These are phyloP conservation scores for Drosophila pruinosa DNA, from an alignment of 1,140 invertebrate genomes.

Conservation along the genomic window DNA sequence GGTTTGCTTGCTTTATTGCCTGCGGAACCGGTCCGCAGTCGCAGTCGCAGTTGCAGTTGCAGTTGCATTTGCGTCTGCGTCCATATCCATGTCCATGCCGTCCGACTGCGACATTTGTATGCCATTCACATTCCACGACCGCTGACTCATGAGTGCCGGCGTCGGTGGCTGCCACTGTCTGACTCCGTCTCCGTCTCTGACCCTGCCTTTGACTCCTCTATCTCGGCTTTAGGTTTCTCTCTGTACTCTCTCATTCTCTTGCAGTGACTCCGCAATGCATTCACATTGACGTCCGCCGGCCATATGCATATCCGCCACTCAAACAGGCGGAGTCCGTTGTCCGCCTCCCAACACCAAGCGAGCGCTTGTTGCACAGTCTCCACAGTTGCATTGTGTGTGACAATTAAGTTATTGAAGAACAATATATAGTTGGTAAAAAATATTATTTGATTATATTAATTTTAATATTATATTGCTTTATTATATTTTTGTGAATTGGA, in stretches of 20 bases:
- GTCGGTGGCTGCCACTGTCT: constrained; percentile 37
- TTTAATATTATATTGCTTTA: no score
- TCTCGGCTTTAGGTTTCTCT: constrained; percentile 7
- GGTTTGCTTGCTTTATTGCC: constrained; percentile 38
- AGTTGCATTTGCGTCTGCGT: neutral
- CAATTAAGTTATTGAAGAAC: neutral
- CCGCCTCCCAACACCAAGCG: constrained; percentile 50
- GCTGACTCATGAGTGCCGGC: constrained; percentile 63
- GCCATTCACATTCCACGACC: constrained; percentile 72
- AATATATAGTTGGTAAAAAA: neutral
- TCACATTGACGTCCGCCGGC: constrained; percentile 49
- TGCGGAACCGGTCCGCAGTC: constrained; percentile 54
- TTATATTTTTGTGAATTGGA: no score
- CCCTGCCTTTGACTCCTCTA: neutral
- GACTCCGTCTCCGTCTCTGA: constrained; percentile 8
- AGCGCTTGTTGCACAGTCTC: constrained; percentile 18
- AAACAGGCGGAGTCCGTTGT: constrained; percentile 41
- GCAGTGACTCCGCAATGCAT: constrained; percentile 22
- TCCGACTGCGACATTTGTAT: constrained; percentile 74
- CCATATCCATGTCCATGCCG: constrained; percentile 13
- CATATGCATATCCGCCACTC: constrained; percentile 72
- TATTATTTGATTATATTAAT: no score
- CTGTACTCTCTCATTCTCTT: neutral
- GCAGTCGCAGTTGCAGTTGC: neutral
- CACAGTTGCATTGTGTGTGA: neutral